Evolutionary conservation across 2,888 invertebrate genomes (phyloP).

Genomic region (Drosophila nr. medialis): DNA sequence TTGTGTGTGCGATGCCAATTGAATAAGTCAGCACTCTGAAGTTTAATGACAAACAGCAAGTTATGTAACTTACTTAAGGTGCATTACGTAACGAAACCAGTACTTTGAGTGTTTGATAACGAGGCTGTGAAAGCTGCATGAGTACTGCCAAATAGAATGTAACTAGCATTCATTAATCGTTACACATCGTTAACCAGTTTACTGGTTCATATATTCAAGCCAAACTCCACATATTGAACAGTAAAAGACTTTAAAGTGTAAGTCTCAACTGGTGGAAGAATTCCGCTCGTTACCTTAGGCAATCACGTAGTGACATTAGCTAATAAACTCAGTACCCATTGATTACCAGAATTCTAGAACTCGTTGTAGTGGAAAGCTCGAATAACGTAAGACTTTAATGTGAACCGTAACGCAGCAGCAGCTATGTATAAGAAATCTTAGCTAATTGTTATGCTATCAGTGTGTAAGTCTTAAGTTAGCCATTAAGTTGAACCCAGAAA

Average conservation of each 20-base stretch:
- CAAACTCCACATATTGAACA: background rate
- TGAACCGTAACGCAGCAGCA: conserved; percentile 1
- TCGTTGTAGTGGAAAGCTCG: background rate
- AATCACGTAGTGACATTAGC: background rate
- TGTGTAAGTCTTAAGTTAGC: background rate
- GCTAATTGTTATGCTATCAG: conserved; percentile 24
- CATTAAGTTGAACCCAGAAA: conserved; percentile 23
- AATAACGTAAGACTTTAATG: background rate
- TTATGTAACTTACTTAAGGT: conserved; percentile 22
- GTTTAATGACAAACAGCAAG: conserved; percentile 21
- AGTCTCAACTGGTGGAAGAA: background rate
- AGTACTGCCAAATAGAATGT: background rate
- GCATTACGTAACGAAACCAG: conserved; percentile 18
- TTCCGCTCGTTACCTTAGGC: background rate
- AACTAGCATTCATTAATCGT: background rate
- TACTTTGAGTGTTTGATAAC: background rate
- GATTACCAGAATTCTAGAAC: background rate
- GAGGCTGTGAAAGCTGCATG: background rate
- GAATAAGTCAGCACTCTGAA: conserved; percentile 36
- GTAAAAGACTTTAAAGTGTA: background rate
- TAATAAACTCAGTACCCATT: background rate
- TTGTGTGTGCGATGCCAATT: conserved; percentile 47
- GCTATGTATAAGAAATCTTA: background rate
- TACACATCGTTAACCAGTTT: background rate
- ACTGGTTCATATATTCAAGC: background rate